Base-by-base conservation (phyloP, 2,797 vertebrate species). In the Brachymystax lenok region DNA sequence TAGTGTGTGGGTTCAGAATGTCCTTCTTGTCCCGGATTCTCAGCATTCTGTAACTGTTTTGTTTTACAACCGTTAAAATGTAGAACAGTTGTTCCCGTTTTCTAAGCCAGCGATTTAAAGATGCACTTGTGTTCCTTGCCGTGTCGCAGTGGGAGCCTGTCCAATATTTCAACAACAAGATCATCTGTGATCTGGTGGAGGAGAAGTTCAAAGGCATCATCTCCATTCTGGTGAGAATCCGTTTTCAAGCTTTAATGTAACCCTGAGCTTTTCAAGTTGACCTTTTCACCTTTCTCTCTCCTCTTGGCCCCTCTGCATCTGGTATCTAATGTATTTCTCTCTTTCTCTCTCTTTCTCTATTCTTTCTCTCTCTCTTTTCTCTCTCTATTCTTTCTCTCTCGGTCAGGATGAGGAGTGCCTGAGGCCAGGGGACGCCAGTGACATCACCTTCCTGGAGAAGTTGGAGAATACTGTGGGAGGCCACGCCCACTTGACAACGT, bases 201-300 rank as follows among this genome's bases (percentile, higher is more conserved):
- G 97, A 98, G 92, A 99, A 99, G 89, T 98, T 97, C 88, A 99
- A 99, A 93, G 98, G 98, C 90, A 98, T 99, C 84, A 98, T 99
- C 90, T 97, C 98, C 67, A 97, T 99, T 79, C 87, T 99, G 96
- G 98, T 99, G 89, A 91, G 90, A 64, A 78, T 51, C 14, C 5
- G 28, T 27, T 12, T 12, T 27, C n/a, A 21, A 3, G 3, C 54
- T 61, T 1, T 61, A n/a, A 24, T 12, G 6, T 10, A 61, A 24
- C 59, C 59, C 59, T 6, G 19, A 59, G 56, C 5, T 24, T 61
- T 61, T 61, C 6, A 24, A 61, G 21, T 61, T 61, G 21, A 61
- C 59, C 59, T 61, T 61, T 61, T 61, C 59, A 24, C 59, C n/a
- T 24, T 24, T 21, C 54, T 59, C 54, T 59, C 54, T 10, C 59